Evolutionary conservation across 2,797 vertebrate genomes (phyloP).

Genomic region (Micrastur ruficollis): DNA sequence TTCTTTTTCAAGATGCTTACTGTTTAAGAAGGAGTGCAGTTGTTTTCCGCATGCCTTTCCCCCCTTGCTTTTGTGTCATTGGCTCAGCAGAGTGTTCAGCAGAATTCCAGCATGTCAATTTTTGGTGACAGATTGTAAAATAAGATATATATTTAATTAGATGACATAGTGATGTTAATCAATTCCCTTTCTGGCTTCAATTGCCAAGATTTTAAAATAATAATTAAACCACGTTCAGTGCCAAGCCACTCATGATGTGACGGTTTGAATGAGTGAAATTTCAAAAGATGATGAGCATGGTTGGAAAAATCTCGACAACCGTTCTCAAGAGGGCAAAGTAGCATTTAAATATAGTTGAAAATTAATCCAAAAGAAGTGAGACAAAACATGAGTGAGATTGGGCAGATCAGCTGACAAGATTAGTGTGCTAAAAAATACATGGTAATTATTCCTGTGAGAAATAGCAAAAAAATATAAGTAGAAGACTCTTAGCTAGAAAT

Average conservation of each 20-base stretch:
- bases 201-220: neutral
- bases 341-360: neutral
- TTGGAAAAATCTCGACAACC: neutral
- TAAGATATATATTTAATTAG: constrained; percentile 7
- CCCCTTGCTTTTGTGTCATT: neutral
- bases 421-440: neutral
- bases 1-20: neutral
- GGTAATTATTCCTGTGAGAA: neutral
- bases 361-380: neutral
- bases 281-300: neutral
- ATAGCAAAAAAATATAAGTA: neutral
- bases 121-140: neutral
- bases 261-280: neutral
- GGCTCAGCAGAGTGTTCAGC: neutral
- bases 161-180: neutral
- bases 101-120: neutral
- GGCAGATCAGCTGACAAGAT: neutral
- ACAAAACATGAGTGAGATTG: neutral
- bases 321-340: neutral
- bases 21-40: neutral
- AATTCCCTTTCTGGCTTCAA: neutral
- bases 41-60: neutral
- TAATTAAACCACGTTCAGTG: neutral
- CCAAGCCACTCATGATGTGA: neutral
- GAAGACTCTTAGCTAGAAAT: neutral